Conservation (phyloP, 2,888 invertebrate genomes). For the Osedax fenrisi region DNA sequence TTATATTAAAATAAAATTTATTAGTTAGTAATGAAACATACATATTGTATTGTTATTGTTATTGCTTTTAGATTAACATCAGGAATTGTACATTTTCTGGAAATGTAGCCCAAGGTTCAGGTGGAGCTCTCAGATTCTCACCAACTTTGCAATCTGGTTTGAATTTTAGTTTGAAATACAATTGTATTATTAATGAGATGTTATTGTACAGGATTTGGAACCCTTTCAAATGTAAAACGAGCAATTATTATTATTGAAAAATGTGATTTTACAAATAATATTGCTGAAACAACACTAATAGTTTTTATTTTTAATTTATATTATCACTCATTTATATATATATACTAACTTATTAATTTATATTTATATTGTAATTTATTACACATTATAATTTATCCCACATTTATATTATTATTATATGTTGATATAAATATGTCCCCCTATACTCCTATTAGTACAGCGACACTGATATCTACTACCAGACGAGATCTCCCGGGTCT, state of each 20-base stretch:
- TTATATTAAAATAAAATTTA: too few relatives aligned
- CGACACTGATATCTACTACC: conserved; percentile 18
- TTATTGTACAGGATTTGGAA: conserved; percentile 11
- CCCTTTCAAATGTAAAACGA: neutral
- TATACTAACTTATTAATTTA: too few relatives aligned
- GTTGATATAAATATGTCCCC: too few relatives aligned
- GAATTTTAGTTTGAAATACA: neutral
- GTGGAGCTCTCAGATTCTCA: conserved; percentile 27
- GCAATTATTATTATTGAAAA: neutral
- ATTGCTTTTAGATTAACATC: neutral
- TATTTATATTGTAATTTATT: too few relatives aligned
- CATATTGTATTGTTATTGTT: too few relatives aligned
- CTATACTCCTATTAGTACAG: too few relatives aligned
- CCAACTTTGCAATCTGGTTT: conserved; percentile 5
- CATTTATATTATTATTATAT: too few relatives aligned
- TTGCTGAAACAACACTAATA: neutral
- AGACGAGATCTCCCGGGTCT: conserved; percentile 19
- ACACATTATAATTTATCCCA: too few relatives aligned
- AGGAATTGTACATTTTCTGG: conserved; percentile 12
- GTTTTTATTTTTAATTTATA: too few relatives aligned
- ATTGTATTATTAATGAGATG: neutral
- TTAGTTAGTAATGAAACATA: too few relatives aligned
- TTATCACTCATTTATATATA: too few relatives aligned
- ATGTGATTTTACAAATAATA: conserved; percentile 22
- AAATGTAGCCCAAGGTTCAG: conserved; percentile 25